phyloP scores from a whole-genome alignment of 2,888 invertebrate genomes.

The Apocheima hispidaria region DNA sequence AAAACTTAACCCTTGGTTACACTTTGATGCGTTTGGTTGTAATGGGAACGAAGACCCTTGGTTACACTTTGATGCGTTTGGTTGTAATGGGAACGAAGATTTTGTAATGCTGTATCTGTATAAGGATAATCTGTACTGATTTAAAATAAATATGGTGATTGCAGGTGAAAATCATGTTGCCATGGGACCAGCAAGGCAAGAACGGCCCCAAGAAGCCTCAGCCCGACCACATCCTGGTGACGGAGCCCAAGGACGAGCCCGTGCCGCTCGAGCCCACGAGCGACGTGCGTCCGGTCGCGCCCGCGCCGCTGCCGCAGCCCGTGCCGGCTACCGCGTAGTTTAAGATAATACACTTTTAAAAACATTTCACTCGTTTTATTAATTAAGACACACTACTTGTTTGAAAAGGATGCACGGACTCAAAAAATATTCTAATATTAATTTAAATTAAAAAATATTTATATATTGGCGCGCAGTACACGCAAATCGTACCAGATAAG shows the following conservation, averaged over 20 bases:
- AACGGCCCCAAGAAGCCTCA: constrained; percentile 98
- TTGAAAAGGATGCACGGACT: too few relatives aligned
- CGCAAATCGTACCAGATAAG: too few relatives aligned
- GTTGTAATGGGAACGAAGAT: too few relatives aligned
- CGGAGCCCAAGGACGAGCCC: constrained; percentile 98
- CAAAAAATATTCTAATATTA: too few relatives aligned
- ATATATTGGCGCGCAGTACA: too few relatives aligned
- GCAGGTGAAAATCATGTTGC: constrained; percentile 99
- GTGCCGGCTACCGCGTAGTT: constrained; percentile 71
- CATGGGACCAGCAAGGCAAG: constrained; percentile 99
- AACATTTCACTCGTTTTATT: constrained; percentile 30
- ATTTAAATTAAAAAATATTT: too few relatives aligned
- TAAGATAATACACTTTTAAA: constrained; percentile 66
- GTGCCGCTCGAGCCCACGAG: constrained; percentile 90
- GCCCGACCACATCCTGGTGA: constrained; percentile 98
- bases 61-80: too few relatives aligned
- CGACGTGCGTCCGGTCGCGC: constrained; percentile 90
- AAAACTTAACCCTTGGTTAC: too few relatives aligned
- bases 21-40: too few relatives aligned
- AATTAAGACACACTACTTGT: not conserved
- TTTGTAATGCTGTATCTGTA: too few relatives aligned
- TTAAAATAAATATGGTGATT: constrained; percentile 56
- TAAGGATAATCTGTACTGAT: too few relatives aligned
- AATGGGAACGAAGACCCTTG: too few relatives aligned
- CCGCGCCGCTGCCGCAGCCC: constrained; percentile 80